Percentiles rank a stretch among this genome's conserved stretches.
Evolutionary conservation across 35 echinoderm and acorn worm species (phyloP).

Genomic region (Ophiothrix spiculata): DNA sequence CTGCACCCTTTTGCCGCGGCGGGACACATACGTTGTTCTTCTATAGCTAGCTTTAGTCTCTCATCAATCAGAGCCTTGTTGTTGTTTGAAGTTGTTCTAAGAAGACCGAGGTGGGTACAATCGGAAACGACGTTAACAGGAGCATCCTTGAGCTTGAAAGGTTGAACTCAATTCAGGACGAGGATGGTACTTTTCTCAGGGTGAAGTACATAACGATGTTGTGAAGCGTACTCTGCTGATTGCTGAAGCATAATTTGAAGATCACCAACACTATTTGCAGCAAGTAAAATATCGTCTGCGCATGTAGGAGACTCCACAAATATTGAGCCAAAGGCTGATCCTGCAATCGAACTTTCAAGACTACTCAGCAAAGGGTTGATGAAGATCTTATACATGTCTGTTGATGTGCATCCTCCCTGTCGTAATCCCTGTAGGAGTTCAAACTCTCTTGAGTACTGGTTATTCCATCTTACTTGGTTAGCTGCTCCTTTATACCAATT

Average conservation of each 20-base stretch:
- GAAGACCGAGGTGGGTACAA: not conserved
- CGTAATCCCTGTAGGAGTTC: not conserved
- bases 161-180: not conserved
- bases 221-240: not conserved
- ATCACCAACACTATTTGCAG: not conserved
- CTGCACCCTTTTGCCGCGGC: too few relatives aligned
- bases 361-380: not conserved
- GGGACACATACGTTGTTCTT: too few relatives aligned
- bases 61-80: too few relatives aligned
- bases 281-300: not conserved
- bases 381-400: constrained; percentile 5
- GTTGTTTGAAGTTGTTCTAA: constrained; percentile 1
- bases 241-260: not conserved
- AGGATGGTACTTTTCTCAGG: not conserved
- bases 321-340: not conserved
- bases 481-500: not conserved
- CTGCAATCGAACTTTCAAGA: not conserved
- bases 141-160: not conserved
- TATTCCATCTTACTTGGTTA: not conserved
- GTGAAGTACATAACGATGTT: not conserved
- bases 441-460: not conserved
- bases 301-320: not conserved
- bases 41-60: too few relatives aligned
- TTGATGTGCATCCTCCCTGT: not conserved
- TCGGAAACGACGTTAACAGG: not conserved